Conservation (phyloP, 2,797 vertebrate species). For the Ceryle rudis region DNA sequence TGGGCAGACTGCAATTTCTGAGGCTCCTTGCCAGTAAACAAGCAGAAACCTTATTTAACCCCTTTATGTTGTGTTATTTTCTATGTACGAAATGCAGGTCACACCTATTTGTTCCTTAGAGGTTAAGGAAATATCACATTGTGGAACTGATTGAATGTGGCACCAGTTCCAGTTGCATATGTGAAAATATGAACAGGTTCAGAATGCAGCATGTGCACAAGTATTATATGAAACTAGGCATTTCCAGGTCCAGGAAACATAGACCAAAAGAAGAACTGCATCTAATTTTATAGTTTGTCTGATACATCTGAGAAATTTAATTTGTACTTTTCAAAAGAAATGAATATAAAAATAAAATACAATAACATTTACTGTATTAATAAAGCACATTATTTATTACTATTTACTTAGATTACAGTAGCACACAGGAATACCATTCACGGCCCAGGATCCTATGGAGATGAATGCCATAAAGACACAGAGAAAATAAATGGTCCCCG, state of each 20-base stretch:
- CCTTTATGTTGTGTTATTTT: constrained; percentile 41
- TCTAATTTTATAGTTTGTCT: background rate
- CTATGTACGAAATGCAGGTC: background rate
- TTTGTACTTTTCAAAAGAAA: background rate
- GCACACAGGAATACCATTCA: background rate
- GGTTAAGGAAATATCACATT: background rate
- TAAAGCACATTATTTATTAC: background rate
- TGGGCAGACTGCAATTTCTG: constrained; percentile 64
- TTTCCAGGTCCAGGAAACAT: background rate
- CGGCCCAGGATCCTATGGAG: background rate
- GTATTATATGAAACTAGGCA: background rate
- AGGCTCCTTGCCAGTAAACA: constrained; percentile 61
- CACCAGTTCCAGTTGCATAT: background rate
- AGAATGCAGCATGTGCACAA: background rate
- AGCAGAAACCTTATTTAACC: constrained; percentile 63
- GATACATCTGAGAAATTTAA: background rate
- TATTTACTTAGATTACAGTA: background rate
- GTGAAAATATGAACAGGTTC: background rate
- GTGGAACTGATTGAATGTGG: background rate
- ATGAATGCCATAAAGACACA: background rate
- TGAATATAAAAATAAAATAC: background rate
- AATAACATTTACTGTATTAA: background rate
- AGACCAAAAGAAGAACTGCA: background rate
- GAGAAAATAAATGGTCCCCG: background rate
- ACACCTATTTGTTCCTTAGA: background rate